Evolutionary conservation across 2,113 vertebrate species (phyloP).

Genomic region (Labrus mixtus): DNA sequence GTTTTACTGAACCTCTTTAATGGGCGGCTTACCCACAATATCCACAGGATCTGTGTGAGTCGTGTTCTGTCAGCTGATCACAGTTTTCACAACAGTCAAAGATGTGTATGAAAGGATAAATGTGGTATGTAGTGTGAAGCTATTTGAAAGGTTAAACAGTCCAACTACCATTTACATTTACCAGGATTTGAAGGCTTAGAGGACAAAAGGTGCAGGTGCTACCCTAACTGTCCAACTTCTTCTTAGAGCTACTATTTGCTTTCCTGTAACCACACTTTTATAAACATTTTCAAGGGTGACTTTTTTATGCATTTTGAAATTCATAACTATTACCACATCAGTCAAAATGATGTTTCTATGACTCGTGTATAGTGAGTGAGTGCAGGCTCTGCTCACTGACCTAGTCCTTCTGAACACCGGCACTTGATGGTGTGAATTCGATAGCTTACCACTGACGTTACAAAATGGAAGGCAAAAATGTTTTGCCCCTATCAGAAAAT

Average conservation of each 20-base stretch:
- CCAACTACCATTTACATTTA: no score
- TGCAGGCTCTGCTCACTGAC: background rate
- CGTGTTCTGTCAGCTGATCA: no score
- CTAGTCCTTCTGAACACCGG: conserved; percentile 37
- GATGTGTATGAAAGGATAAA: no score
- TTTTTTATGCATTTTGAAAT: background rate
- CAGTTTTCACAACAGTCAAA: no score
- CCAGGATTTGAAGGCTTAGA: no score
- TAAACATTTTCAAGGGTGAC: background rate
- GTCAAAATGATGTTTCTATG: background rate
- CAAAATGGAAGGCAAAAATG: conserved; percentile 4
- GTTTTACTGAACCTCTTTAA: no score
- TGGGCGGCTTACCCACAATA: no score
- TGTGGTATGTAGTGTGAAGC: no score
- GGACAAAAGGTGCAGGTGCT: no score
- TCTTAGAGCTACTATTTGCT: background rate
- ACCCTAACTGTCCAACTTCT: no score
- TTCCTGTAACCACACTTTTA: background rate
- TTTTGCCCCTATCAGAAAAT: background rate
- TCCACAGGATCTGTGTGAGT: no score
- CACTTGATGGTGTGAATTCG: background rate
- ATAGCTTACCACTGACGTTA: conserved; percentile 5
- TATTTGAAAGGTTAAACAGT: no score
- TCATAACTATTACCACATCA: background rate
- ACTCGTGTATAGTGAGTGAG: background rate